These are phyloP conservation scores for Metellina segmentata DNA, from an alignment of 2,888 invertebrate species.

Conservation along the genomic window DNA sequence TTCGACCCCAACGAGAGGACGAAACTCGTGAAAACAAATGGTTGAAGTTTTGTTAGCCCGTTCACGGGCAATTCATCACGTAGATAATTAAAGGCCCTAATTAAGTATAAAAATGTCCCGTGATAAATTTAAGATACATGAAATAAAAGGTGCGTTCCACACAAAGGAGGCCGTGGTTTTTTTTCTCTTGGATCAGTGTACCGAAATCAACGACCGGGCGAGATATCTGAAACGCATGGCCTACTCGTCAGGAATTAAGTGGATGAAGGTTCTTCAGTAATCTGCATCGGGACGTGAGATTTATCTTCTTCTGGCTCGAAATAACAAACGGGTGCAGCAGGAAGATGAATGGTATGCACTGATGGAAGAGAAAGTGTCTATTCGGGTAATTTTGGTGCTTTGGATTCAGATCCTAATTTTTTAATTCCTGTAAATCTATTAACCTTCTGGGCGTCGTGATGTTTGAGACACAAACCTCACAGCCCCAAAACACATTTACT, in stretches of 20 bases:
- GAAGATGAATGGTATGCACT: constrained; percentile 19
- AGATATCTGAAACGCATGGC: not conserved
- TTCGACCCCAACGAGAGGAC: not conserved
- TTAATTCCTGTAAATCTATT: too few species aligned
- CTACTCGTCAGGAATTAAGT: not conserved
- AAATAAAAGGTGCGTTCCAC: not conserved
- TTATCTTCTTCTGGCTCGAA: constrained; percentile 46
- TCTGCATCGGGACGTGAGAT: constrained; percentile 33
- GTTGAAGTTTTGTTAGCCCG: constrained; percentile 3
- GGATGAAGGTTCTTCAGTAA: constrained; percentile 5
- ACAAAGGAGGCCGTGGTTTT: not conserved
- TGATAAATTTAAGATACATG: not conserved
- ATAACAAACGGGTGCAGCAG: constrained; percentile 14
- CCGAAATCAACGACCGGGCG: not conserved
- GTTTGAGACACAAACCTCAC: too few species aligned
- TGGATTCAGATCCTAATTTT: not conserved
- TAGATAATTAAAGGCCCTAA: constrained; percentile 4
- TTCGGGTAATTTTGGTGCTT: not conserved
- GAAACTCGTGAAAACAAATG: not conserved
- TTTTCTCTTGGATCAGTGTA: not conserved
- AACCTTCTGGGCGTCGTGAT: too few species aligned
- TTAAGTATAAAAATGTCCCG: not conserved
- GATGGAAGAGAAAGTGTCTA: not conserved
- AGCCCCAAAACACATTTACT: too few species aligned
- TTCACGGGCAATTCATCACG: not conserved